These are phyloP conservation scores for Ceratitis capitata DNA, from an alignment of 1,140 invertebrate genomes.

Conservation along the genomic window DNA sequence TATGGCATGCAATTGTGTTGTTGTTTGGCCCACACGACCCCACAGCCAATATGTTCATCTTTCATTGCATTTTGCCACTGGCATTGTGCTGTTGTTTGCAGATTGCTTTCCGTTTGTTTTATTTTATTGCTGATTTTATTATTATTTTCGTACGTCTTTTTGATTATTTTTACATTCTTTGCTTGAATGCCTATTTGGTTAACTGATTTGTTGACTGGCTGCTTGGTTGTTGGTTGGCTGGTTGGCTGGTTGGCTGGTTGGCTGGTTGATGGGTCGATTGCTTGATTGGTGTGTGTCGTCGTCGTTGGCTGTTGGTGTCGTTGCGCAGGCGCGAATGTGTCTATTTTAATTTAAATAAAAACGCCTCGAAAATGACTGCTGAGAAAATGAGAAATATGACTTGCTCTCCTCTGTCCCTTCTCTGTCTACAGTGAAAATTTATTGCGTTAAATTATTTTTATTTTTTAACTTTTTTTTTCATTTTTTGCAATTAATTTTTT, in stretches of 20 bases:
- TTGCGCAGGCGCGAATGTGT: conserved; percentile 43
- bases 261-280: conserved; percentile 19
- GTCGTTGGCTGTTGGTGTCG: conserved; percentile 4
- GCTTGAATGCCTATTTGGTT: background rate
- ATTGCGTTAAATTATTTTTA: background rate
- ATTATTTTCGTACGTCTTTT: background rate
- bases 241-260: conserved; percentile 10
- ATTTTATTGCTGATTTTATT: conserved; percentile 26
- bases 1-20: background rate
- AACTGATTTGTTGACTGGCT: background rate
- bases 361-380: background rate
- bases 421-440: background rate
- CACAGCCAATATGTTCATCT: conserved; percentile 33
- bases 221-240: background rate
- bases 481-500: background rate
- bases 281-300: conserved; percentile 16
- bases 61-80: conserved; percentile 35
- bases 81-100: conserved; percentile 29
- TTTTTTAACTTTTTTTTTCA: background rate
- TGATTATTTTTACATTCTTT: background rate
- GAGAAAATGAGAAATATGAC: background rate
- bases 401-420: background rate
- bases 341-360: conserved; percentile 38
- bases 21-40: conserved; percentile 14
- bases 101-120: conserved; percentile 26